Base-by-base conservation (phyloP, 2,888 invertebrate species). In the Eremobia ochroleuca region DNA sequence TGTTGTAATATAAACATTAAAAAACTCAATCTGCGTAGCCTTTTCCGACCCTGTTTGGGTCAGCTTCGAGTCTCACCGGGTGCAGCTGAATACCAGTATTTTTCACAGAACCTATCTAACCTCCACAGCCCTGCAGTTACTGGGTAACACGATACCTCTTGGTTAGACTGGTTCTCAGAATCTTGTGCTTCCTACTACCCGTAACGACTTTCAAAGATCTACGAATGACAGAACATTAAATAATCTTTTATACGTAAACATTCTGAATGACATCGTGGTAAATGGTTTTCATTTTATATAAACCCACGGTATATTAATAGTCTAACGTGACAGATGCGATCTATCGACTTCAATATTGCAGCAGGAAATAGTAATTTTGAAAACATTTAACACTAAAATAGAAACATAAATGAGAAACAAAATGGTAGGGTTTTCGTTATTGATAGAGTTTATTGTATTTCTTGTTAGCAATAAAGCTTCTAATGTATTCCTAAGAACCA, bases 301-400 rank as follows among this genome's bases (percentile, higher is more conserved):
- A 78, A n/a, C 18, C 37, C 11, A 68, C 67, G n/a, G 8, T 43
- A 9, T 52, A 61, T 55, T 65, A 65, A 52, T 25, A 59, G 46
- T 59, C 13, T 1, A 43, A n/a, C 40, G 15, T 46, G 73, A 52
- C 58, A 79, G 80, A 72, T 58, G 67, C 72, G 43, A 83, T 78
- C 79, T 67, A 67, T 58, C 52, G 28, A 55, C 64, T 68, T 65
- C 31, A 69, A 66, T 85, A 49, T 34, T 37, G 21, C 52, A 34
- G 46, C 59, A 81, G 34, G 46, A 85, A 68, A 73, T 55, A 64
- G 31, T 68, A 25, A 72, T 69, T 79, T 71, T 59, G 59, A 59
- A 81, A 72, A 37, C 37, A 79, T 72, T 79, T 84, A 64, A 52
- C 58, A 79, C 37, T 68, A 18, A 64, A 73, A 59, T 52, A 52